These are phyloP conservation scores for Ophioninae sp. DNA, from an alignment of 2,888 invertebrate genomes.

Conservation along the genomic window DNA sequence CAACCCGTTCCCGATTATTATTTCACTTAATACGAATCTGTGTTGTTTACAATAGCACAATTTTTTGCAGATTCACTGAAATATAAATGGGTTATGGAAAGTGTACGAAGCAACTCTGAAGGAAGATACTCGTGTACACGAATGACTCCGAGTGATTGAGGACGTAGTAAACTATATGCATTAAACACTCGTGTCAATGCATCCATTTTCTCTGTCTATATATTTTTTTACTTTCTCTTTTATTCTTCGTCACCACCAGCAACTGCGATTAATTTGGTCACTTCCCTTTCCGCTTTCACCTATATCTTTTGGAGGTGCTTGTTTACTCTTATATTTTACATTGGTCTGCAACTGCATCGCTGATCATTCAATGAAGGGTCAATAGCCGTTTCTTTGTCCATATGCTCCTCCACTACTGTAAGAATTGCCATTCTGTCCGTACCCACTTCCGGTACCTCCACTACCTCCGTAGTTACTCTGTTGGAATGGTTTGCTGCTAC, in stretches of 20 bases:
- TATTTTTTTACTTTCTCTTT: background rate
- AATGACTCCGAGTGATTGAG: slow-evolving; percentile 28
- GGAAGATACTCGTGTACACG: slow-evolving; percentile 35
- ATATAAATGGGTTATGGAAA: slow-evolving; percentile 16
- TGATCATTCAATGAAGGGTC: slow-evolving; percentile 58
- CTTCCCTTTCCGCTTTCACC: slow-evolving; percentile 23
- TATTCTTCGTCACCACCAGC: slow-evolving; percentile 20
- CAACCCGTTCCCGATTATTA: background rate
- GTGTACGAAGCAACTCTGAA: slow-evolving; percentile 16
- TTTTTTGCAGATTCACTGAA: background rate
- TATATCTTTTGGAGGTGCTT: background rate
- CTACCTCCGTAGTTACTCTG: slow-evolving; percentile 73
- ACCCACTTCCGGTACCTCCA: slow-evolving; percentile 66
- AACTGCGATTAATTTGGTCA: slow-evolving; percentile 30
- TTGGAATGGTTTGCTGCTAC: slow-evolving; percentile 73
- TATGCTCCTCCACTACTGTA: slow-evolving; percentile 72
- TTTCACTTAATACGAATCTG: slow-evolving; percentile 7
- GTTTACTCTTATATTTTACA: slow-evolving; percentile 47
- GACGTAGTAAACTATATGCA: slow-evolving; percentile 31
- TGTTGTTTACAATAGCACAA: slow-evolving; percentile 15
- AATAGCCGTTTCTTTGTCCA: slow-evolving; percentile 78
- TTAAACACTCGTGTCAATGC: slow-evolving; percentile 15
- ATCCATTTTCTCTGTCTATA: slow-evolving; percentile 6
- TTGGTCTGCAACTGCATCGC: slow-evolving; percentile 41
- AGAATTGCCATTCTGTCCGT: slow-evolving; percentile 74